Conservation (phyloP, 2,888 invertebrate species). For the Choreutis nemorana region DNA sequence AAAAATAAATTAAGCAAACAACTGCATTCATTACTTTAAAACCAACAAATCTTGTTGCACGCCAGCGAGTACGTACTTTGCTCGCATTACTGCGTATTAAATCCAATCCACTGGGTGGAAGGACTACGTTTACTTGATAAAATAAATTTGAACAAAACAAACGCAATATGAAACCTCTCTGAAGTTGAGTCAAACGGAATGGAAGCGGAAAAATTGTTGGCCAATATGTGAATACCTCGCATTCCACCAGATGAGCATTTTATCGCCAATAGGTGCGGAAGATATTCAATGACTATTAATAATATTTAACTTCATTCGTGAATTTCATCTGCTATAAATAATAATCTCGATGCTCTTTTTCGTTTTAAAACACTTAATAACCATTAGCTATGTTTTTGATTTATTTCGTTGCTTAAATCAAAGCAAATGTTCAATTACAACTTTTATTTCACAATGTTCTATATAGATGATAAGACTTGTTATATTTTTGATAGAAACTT, state of each 20-base stretch:
- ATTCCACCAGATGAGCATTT: slow-evolving; percentile 35
- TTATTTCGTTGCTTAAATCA: no score
- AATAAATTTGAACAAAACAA: slow-evolving; percentile 65
- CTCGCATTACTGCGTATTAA: slow-evolving; percentile 53
- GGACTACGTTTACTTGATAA: slow-evolving; percentile 62
- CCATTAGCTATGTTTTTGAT: no score
- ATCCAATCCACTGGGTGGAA: slow-evolving; percentile 47
- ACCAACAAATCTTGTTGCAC: slow-evolving; percentile 24
- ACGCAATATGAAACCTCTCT: slow-evolving; percentile 62
- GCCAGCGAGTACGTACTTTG: slow-evolving; percentile 15
- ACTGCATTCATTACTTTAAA: slow-evolving; percentile 47
- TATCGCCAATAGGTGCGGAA: slow-evolving; percentile 19
- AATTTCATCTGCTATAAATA: no score
- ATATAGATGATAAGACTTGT: no score
- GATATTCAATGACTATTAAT: no score
- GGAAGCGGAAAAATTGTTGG: slow-evolving; percentile 59
- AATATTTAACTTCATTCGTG: no score
- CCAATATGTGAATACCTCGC: slow-evolving; percentile 58
- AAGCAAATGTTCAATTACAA: no score
- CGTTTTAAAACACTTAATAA: no score
- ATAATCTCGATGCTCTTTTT: no score
- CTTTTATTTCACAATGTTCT: no score
- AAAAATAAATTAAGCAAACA: slow-evolving; percentile 53
- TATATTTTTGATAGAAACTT: no score
- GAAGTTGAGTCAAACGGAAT: slow-evolving; percentile 57